Evolutionary conservation across 1,140 invertebrate genomes (phyloP), one percentile per base, ranked within the genome.

Genomic region (Gonioctena quinquepunctata): DNA sequence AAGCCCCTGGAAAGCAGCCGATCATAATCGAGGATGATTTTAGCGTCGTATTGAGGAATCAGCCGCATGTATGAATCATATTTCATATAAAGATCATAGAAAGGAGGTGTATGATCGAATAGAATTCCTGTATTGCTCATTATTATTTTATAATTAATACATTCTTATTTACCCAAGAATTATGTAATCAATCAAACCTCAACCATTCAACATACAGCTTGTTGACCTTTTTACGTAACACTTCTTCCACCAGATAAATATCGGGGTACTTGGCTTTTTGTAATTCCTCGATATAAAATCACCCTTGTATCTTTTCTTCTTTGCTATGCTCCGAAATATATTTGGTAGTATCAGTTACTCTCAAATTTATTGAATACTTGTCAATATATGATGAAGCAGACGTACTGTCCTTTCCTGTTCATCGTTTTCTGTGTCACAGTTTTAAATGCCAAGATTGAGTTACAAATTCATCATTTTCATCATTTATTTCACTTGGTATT

Each of bases 181-280:
- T 68, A 52, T 48, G 57, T 56, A 13, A 54, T 42, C 57, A 59
- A 62, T 70, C 57, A 56, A 79, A 78, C 48, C 73, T 76, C 60
- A 79, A 69, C 76, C 77, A 81, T 68, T 79, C 78, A 28, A 81
- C 78, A 62, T 69, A 81, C 23, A 81, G 48, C 63, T 77, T 76
- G 22, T 66, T 74, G 21, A 54, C 74, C 42, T 76, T 69, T 71
- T 63, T 77, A 50, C 70, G 64, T 26, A 82, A 28, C 16, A 82
- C 68, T 69, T 80, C n/a, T 50, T 79, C 76, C 11, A 81, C 74
- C 18, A 82, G 60, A 72, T 82, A 79, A 63, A 77, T 68, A 67
- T 82, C 74, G 18, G 70, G 70, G 75, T 78, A 71, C 72, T 72
- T 76, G n/a, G 66, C 71, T 70, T 69, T 70, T 19, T 64, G 54